These are phyloP conservation scores for Capreolus pygargus DNA, from an alignment of 2,113 vertebrate genomes.

Conservation along the genomic window DNA sequence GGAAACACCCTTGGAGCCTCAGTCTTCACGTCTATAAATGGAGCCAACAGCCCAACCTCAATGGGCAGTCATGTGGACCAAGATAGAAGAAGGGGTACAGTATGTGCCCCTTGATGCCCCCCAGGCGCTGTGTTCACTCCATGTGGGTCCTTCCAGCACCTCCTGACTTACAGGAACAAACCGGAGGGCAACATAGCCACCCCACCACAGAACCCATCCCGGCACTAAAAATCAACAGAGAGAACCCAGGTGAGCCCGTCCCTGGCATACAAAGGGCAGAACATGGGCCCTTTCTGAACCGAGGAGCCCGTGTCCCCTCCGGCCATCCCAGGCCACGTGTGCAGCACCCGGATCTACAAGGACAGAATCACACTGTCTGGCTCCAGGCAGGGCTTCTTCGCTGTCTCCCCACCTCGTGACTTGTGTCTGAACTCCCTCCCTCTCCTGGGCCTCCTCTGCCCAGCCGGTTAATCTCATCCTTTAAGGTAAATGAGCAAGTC, in stretches of 20 bases:
- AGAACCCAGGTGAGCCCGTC: background rate
- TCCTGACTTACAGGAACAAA: background rate
- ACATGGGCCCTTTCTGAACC: fast-evolving
- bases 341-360: background rate
- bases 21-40: background rate
- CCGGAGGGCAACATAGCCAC: background rate
- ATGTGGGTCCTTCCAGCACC: background rate
- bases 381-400: background rate
- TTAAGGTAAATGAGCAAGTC: background rate
- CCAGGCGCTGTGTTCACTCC: background rate
- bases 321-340: fast-evolving
- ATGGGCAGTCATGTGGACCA: fast-evolving
- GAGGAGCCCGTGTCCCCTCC: fast-evolving
- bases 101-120: fast-evolving
- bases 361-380: fast-evolving
- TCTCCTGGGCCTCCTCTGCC: constrained; percentile 6
- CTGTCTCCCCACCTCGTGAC: fast-evolving
- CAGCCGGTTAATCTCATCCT: background rate
- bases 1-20: background rate
- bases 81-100: fast-evolving
- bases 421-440: background rate
- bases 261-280: background rate
- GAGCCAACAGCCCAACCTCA: background rate
- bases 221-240: background rate
- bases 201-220: background rate